A percentile compares a stretch with the other conserved stretches of the same genome.
These are phyloP conservation scores for Acanthosepion pharaonis DNA, from an alignment of 2,888 invertebrate genomes.

Conservation along the genomic window DNA sequence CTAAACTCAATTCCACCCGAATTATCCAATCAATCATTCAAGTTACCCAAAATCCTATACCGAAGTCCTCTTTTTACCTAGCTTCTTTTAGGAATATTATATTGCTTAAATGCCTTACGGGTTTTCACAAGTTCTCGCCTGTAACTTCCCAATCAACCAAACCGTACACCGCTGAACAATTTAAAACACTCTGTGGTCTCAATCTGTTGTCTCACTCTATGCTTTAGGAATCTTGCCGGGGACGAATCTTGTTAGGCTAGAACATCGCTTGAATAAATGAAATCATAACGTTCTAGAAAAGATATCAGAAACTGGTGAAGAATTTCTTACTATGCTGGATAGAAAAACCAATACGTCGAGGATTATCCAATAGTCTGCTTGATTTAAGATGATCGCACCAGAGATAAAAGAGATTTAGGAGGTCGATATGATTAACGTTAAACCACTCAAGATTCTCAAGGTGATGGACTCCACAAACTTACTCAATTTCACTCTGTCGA, in stretches of 20 bases:
- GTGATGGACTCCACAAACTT: neutral
- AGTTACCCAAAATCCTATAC: neutral
- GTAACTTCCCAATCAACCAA: neutral
- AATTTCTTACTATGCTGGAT: neutral
- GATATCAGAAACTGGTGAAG: neutral
- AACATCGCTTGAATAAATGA: neutral
- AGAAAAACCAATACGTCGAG: neutral
- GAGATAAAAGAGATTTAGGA: neutral
- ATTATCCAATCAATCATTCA: neutral
- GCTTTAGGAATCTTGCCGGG: neutral
- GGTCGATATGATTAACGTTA: neutral
- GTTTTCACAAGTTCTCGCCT: neutral
- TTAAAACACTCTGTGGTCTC: neutral
- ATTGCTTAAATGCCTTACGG: neutral
- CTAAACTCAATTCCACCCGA: neutral
- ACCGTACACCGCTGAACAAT: neutral
- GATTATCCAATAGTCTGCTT: neutral
- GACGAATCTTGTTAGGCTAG: neutral
- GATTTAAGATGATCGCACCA: neutral
- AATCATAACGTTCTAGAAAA: neutral
- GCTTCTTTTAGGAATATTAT: neutral
- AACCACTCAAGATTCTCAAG: neutral
- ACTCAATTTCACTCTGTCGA: neutral
- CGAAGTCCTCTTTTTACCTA: neutral
- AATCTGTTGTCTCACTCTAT: neutral